Percentiles rank a stretch among this genome's conserved stretches.
Evolutionary conservation across 2,797 vertebrate species (phyloP).

Genomic region (Clangula hyemalis): DNA sequence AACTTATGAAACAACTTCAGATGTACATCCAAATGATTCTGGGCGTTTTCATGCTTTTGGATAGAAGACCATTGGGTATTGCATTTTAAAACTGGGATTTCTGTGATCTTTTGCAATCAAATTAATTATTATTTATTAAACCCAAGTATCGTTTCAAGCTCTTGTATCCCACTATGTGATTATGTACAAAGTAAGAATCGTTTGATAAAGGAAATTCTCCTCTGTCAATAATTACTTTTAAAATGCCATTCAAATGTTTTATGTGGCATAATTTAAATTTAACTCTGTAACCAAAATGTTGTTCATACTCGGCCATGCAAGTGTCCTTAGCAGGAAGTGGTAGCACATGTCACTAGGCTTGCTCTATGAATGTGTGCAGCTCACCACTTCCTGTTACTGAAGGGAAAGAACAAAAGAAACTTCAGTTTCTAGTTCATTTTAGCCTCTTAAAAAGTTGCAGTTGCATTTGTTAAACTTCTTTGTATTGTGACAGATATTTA

Average conservation of each 20-base stretch:
- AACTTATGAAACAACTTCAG: background rate
- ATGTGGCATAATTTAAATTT: background rate
- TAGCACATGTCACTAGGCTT: constrained; percentile 22
- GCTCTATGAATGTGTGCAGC: background rate
- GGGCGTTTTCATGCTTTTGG: background rate
- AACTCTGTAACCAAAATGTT: background rate
- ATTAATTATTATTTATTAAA: background rate
- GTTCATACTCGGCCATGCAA: background rate
- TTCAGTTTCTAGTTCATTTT: background rate
- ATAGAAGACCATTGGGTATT: background rate
- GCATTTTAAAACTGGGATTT: background rate
- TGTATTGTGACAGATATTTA: background rate
- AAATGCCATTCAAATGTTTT: background rate
- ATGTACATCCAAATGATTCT: background rate
- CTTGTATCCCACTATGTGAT: background rate
- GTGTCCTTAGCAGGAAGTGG: constrained; percentile 57
- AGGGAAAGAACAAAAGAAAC: constrained; percentile 48
- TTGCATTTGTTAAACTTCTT: background rate
- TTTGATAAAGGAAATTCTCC: background rate
- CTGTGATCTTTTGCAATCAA: background rate
- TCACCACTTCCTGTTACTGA: constrained; percentile 67
- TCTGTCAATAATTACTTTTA: background rate
- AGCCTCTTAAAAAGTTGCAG: background rate
- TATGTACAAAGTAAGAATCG: background rate
- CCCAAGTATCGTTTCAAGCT: background rate